These are phyloP conservation scores for Drosophila pseudoobscura DNA, from an alignment of 1,140 invertebrate genomes.

Conservation along the genomic window DNA sequence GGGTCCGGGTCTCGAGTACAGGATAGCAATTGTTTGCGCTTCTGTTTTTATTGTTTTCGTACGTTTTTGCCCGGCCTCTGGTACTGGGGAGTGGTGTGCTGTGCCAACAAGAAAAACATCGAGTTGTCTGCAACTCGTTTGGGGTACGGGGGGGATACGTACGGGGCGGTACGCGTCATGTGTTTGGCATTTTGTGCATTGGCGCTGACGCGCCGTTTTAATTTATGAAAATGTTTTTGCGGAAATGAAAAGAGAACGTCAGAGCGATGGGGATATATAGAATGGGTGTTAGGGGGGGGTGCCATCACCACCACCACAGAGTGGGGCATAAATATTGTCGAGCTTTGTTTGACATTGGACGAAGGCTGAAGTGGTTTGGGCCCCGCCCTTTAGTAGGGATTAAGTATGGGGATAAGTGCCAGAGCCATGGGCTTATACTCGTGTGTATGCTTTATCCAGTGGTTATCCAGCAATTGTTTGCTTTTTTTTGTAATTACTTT, in stretches of 20 bases:
- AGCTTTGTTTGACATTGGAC: constrained; percentile 29
- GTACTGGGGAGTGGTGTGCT: no score
- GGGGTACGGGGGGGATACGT: constrained; percentile 2
- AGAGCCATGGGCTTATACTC: no score
- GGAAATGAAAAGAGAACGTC: constrained; percentile 12
- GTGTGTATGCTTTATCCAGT: no score
- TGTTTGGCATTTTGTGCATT: constrained; percentile 58
- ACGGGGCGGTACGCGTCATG: constrained; percentile 20
- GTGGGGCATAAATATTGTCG: constrained; percentile 16
- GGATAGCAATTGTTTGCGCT: constrained; percentile 68
- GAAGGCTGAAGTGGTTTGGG: not conserved
- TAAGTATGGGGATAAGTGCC: not conserved
- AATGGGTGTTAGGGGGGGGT: constrained; percentile 5
- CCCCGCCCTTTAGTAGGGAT: constrained; percentile 14
- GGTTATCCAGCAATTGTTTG: no score
- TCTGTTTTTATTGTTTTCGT: constrained; percentile 65
- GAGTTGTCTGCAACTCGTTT: constrained; percentile 24
- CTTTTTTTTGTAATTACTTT: not conserved
- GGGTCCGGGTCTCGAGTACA: constrained; percentile 8
- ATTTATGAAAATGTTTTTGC: constrained; percentile 73
- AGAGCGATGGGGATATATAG: not conserved
- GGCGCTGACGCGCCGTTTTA: constrained; percentile 66
- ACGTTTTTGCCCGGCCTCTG: constrained; percentile 20
- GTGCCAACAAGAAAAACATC: constrained; percentile 20
- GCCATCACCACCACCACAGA: not conserved